Percentiles rank a stretch among this genome's conserved stretches.
phyloP scores from a whole-genome alignment of 2,113 vertebrate species.

The Puffinus mauretanicus region DNA sequence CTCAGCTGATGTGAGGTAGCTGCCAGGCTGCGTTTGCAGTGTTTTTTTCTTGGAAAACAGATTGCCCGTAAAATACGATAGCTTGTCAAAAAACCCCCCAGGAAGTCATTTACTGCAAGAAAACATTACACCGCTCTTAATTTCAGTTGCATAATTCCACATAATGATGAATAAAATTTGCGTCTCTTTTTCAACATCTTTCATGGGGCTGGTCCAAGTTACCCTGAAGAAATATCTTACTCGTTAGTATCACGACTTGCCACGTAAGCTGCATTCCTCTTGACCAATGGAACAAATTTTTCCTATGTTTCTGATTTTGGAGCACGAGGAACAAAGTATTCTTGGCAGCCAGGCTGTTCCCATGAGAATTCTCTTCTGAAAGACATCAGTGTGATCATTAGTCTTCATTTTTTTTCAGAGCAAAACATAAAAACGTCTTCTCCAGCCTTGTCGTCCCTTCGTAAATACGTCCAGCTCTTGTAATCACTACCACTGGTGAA shows the following conservation, averaged over 20 bases:
- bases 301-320: not conserved
- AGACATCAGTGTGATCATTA: not conserved
- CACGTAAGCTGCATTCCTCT: not conserved
- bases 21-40: not conserved
- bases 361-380: not conserved
- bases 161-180: not conserved
- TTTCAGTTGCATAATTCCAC: not conserved
- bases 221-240: not conserved
- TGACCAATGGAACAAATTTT: not conserved
- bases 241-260: not conserved
- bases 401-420: not conserved
- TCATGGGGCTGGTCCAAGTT: not conserved
- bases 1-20: not conserved
- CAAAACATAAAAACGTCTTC: not conserved
- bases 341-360: not conserved
- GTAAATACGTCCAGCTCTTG: not conserved
- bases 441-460: not conserved
- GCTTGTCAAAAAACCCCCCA: not conserved
- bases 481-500: not conserved
- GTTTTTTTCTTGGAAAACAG: not conserved
- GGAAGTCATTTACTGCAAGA: not conserved
- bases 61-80: not conserved
- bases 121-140: not conserved
- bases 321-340: not conserved
- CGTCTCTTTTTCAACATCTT: not conserved